Conservation (phyloP, 2,888 invertebrate genomes). For the Agrypnus murinus region DNA sequence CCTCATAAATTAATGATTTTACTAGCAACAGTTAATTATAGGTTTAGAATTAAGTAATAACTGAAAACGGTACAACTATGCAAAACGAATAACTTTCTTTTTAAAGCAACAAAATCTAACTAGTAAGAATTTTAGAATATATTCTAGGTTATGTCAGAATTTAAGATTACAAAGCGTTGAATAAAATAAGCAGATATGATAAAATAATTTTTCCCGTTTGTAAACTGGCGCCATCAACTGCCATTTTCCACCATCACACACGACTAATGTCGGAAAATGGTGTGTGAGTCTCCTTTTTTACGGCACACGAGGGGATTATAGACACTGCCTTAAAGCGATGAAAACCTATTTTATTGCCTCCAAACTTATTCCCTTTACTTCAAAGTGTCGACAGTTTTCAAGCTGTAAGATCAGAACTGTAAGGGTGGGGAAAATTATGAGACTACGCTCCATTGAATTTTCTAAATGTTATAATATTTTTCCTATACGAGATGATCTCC, state of each 20-base stretch:
- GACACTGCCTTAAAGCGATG: slow-evolving; percentile 59
- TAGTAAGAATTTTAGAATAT: too few species aligned
- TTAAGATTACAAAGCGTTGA: too few species aligned
- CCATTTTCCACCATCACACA: slow-evolving; percentile 51
- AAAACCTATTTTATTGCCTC: slow-evolving; percentile 59
- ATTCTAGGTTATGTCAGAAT: too few species aligned
- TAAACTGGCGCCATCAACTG: slow-evolving; percentile 51
- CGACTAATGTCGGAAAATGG: slow-evolving; percentile 62
- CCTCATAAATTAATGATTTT: too few species aligned
- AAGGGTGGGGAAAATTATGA: slow-evolving; percentile 46
- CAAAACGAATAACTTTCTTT: too few species aligned
- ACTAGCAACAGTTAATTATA: too few species aligned
- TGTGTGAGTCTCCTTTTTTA: slow-evolving; percentile 61
- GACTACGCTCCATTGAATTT: slow-evolving; percentile 45
- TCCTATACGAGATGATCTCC: slow-evolving; percentile 24
- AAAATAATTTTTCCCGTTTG: slow-evolving; percentile 49
- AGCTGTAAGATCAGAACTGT: slow-evolving; percentile 56
- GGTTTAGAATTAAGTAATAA: too few species aligned
- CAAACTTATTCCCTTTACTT: slow-evolving; percentile 58
- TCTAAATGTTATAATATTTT: slow-evolving; percentile 41
- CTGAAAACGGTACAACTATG: too few species aligned
- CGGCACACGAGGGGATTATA: slow-evolving; percentile 62
- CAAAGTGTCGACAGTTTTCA: slow-evolving; percentile 58
- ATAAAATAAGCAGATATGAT: slow-evolving; percentile 30
- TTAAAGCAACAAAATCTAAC: too few species aligned